Base-by-base conservation (phyloP, 2,888 invertebrate genomes). In the Priocnemis perturbator region DNA sequence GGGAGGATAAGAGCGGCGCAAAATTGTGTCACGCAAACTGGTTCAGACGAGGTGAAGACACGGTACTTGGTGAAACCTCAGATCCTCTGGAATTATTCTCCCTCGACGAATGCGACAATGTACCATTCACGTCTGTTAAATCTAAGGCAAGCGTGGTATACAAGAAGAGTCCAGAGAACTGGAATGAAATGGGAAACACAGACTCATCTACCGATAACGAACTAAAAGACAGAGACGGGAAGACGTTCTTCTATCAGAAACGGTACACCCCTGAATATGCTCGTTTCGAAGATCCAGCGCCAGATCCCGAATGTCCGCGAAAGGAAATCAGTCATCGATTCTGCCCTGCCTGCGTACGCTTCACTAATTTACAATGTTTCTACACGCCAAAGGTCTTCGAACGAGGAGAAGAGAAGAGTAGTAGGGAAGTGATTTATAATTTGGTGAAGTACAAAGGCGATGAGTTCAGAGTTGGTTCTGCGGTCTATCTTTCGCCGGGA, bases 41-140 rank as follows among this genome's bases (percentile, higher is more conserved):
- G 77, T 94, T 93, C 84, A 92, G 93, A 71, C 92, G 95, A 65
- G 94, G 95, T 0, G 91, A 91, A 44, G 94, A 96, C 77, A 95
- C 95, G 0, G 93, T 96, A 67, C 89, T 96, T 15, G 95, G 95
- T 0, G 95, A 96, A 89, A 93, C 94, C 0, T 92, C 94, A 9
- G 94, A 95, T 86, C 92, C 94, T 0, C 90, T 93, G 69, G 95
- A 96, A 89, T 88, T 96, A 50, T 96, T 95, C 88, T 86, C 93
- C 62, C 92, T 93, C 0, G 94, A 95, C 81, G 92, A 93, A 74
- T 96, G 96, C 88, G 94, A 94, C 71, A 94, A 95, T 83, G 92
- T 93, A 23, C 90, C 91, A 17, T 85, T 93, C 17, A 87, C 86
- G 52, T 90, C 89, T 17, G 85, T 91, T 9, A 86, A 89, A 52